Evolutionary conservation across 2,888 invertebrate species (phyloP), one percentile per base, ranked within the genome.

Genomic region (Ypsolopha scabrella): DNA sequence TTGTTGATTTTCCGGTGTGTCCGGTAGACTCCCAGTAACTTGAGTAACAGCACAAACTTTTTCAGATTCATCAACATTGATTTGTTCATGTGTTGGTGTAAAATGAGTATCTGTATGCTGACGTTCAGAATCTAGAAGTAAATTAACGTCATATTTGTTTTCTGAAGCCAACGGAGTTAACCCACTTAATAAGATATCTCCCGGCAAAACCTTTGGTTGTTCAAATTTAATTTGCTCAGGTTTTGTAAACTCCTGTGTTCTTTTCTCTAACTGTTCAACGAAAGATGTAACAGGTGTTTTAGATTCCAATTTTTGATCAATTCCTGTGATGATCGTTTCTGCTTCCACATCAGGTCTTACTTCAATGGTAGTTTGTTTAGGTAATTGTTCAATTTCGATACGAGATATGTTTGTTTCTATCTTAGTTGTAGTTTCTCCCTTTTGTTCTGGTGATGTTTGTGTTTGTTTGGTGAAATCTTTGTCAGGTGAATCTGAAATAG

Each of bases 101-200:
- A 69, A 44, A 55, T 74, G 65, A 33, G 72, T 68, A 49, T 75
- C 74, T 36, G 51, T 44, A 34, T 51, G 51, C 53, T 69, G 56
- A 7, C 75, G 72, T 63, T 83, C 82, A 9, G 80, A 67, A 52
- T 82, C 69, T 41, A 83, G 68, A 48, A 82, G 67, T 50, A 67
- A 58, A 34, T 8, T 47, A 4, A 47, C 37, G 41, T 74, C 70
- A 54, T 65, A 63, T 56, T 65, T 70, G 24, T 54, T 52, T 24
- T 24, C 24, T 24, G 24, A 24, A 24, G 24, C 4, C 4, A 24
- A 3, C 24, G 24, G 24, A 24, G 24, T 24, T 24, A 24, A 24
- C 4, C 24, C 24, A 24, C 24, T 24, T 24, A 24, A 24, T 24
- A 24, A 24, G 24, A 24, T 24, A 4, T 24, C 24, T 24, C 24